Base-by-base conservation (phyloP, 2,888 invertebrate species). In the Leptopilina myrica region DNA sequence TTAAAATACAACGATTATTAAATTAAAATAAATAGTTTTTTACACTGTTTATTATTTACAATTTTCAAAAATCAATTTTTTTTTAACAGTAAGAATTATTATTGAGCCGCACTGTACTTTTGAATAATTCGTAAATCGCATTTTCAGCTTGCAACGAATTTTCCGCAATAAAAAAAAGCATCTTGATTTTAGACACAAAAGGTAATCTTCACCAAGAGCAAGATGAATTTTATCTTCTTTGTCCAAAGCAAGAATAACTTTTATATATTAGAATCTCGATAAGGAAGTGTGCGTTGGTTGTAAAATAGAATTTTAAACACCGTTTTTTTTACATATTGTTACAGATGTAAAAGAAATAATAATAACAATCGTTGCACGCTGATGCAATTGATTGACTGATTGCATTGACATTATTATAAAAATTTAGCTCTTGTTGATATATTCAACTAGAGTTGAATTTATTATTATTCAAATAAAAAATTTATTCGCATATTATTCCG, bases 341-440 rank as follows among this genome's bases (percentile, higher is more conserved):
- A 33, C 26, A 73, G 46, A 20, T 12, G 46, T 12, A 49, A 49
- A 73, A 56, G n/a, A 15, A 33, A 33, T 7, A 56, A 56, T 53
- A 69, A 56, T 73, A 56, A 73, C 53, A 15, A 59, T 73, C 73
- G 56, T 73, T 73, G 40, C 56, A 59, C 56, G 73, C 73, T 73
- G 73, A 73, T 33, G 73, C 56, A 56, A 73, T 56, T 56, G n/a
- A 40, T 73, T 15, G 56, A 56, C 5, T 59, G 11, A 73, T 73
- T 73, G 40, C 56, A 73, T 73, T 56, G 40, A 14, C 73, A 59
- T 59, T 33, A 73, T 53, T 40, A 26, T 56, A 56, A 53, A 33
- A 53, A 69, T 53, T 49, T 53, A 20, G 3, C 67, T 69, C 53
- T 0, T 33, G 8, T 53, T 69, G 53, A 53, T 49, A 62, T 20